These are phyloP conservation scores for Leptothorax acervorum DNA, from an alignment of 2,888 invertebrate genomes.

Conservation along the genomic window DNA sequence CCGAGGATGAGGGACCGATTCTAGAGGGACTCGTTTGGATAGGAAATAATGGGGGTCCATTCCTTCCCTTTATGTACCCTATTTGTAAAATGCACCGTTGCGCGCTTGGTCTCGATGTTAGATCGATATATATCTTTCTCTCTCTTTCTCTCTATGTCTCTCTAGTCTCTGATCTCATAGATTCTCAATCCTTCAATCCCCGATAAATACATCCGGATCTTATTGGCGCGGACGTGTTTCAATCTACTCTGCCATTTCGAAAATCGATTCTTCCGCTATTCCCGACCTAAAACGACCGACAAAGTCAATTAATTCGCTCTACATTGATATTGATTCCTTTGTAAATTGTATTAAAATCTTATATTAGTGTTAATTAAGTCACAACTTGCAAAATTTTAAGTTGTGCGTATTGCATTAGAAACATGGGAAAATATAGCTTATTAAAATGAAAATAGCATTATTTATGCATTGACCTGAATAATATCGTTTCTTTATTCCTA, in stretches of 20 bases:
- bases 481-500: background rate
- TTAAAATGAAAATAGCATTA: background rate
- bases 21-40: constrained; percentile 70
- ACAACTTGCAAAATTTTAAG: constrained; percentile 1
- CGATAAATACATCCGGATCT: constrained; percentile 63
- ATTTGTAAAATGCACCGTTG: constrained; percentile 75
- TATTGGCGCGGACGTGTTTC: constrained; percentile 42
- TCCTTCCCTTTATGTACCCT: constrained; percentile 70
- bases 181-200: constrained; percentile 31
- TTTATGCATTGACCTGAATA: background rate
- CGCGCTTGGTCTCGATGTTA: constrained; percentile 57
- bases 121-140: constrained; percentile 40
- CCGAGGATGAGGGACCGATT: constrained; percentile 37
- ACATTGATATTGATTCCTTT: background rate
- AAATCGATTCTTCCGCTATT: constrained; percentile 14
- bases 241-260: constrained; percentile 27
- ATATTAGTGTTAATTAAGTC: constrained; percentile 18
- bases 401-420: background rate
- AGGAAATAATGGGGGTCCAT: constrained; percentile 73
- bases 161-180: constrained; percentile 26
- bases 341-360: background rate
- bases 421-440: background rate
- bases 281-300: constrained; percentile 29
- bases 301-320: constrained; percentile 49
- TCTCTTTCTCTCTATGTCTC: constrained; percentile 18